phyloP scores from a whole-genome alignment of 2,797 vertebrate genomes.

The Lithobates sylvaticus region DNA sequence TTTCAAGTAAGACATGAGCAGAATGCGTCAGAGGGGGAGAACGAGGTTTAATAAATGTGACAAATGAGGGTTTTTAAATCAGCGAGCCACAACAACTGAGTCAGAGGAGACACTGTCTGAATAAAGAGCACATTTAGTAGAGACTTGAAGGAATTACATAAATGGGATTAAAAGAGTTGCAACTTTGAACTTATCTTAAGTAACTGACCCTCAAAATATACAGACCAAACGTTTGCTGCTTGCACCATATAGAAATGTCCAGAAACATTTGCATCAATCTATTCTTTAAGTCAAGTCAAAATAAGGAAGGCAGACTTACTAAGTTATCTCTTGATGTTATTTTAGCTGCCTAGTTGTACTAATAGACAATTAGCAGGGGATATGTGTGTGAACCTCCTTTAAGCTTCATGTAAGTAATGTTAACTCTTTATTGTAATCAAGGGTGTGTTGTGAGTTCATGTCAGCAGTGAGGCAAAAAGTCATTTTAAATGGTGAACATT shows the following conservation, averaged over 20 bases:
- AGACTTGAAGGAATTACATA: constrained; percentile 70
- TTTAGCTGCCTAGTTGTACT: constrained; percentile 72
- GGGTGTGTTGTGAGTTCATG: constrained; percentile 66
- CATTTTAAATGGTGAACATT: constrained; percentile 60
- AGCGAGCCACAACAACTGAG: not conserved
- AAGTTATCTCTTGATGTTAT: constrained; percentile 73
- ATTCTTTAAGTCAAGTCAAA: constrained; percentile 69
- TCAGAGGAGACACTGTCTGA: constrained; percentile 60
- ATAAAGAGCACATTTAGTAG: constrained; percentile 58
- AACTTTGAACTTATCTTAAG: constrained; percentile 77
- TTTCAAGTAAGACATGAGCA: constrained; percentile 66
- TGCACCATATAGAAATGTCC: constrained; percentile 71
- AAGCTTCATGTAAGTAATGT: constrained; percentile 55
- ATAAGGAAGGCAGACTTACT: constrained; percentile 71
- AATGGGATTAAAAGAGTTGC: constrained; percentile 74
- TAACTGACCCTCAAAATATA: constrained; percentile 77
- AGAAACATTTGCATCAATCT: constrained; percentile 72
- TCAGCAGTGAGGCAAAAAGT: constrained; percentile 63
- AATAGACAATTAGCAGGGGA: constrained; percentile 72
- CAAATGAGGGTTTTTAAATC: constrained; percentile 61
- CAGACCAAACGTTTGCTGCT: constrained; percentile 76
- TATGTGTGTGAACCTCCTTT: constrained; percentile 59
- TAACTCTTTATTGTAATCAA: constrained; percentile 63
- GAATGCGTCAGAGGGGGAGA: constrained; percentile 59
- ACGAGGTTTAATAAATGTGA: constrained; percentile 69